A percentile compares a stretch with the other conserved stretches of the same genome.
phyloP scores from a whole-genome alignment of 2,113 vertebrate species.

The Dicerorhinus sumatrensis region DNA sequence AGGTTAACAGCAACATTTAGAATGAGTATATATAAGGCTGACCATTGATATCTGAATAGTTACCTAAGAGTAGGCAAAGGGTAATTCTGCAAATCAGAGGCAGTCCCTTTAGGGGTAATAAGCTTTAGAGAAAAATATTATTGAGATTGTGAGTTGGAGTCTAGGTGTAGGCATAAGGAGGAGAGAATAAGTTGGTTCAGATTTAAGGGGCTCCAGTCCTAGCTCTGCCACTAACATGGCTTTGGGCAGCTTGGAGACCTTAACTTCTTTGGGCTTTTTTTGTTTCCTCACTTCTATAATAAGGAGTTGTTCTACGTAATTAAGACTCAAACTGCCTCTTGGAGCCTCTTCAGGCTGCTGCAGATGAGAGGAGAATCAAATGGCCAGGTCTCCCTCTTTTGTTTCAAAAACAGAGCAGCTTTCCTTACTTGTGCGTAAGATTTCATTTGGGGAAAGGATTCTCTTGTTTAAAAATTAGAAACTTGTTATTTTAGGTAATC shows the following conservation, averaged over 20 bases:
- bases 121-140: constrained; percentile 19
- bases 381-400: neutral
- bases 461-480: constrained; percentile 43
- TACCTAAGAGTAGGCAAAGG: neutral
- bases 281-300: neutral
- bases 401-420: constrained; percentile 22
- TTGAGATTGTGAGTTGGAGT: neutral
- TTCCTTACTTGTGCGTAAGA: neutral
- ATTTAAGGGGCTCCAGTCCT: neutral
- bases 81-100: neutral
- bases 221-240: neutral
- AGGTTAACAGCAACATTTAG: neutral
- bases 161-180: neutral
- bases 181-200: neutral
- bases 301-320: constrained; percentile 7
- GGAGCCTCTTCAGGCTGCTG: neutral
- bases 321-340: neutral
- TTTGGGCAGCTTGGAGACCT: neutral
- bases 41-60: neutral
- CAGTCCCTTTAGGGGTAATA: neutral
- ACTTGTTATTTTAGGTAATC: neutral
- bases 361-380: constrained; percentile 16
- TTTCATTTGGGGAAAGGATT: constrained; percentile 29
- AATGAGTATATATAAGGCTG: neutral
- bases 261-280: neutral